Conservation (phyloP, 1,140 invertebrate genomes). For the Cheumatopsyche charites region DNA sequence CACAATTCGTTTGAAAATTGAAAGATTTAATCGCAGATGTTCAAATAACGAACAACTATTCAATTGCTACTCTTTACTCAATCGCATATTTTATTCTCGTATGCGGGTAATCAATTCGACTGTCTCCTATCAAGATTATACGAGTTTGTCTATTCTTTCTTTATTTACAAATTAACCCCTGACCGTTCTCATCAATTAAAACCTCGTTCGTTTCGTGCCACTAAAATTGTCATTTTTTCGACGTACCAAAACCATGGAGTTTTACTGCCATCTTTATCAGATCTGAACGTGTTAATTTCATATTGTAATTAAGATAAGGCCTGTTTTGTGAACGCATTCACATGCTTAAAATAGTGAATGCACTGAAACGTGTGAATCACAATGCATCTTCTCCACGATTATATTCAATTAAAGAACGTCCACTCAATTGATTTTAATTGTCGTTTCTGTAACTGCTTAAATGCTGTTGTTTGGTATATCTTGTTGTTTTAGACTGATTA, state of each 20-base stretch:
- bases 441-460: conserved; percentile 13
- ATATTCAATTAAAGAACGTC: conserved; percentile 46
- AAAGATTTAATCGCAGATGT: too few species aligned
- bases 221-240: neutral
- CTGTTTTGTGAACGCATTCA: conserved; percentile 13
- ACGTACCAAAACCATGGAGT: conserved; percentile 6
- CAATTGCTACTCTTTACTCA: conserved; percentile 6
- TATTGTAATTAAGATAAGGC: conserved; percentile 23
- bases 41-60: neutral
- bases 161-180: too few species aligned
- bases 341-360: neutral
- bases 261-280: conserved; percentile 25
- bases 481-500: neutral
- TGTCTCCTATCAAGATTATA: too few species aligned
- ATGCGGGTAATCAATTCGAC: conserved; percentile 14
- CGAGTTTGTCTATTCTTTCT: too few species aligned
- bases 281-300: conserved; percentile 28
- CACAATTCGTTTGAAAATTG: too few species aligned
- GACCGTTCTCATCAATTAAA: conserved; percentile 2
- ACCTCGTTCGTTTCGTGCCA: neutral
- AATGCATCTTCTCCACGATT: conserved; percentile 34
- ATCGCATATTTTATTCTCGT: conserved; percentile 1
- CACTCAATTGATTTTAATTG: conserved; percentile 47
- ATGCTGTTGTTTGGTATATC: too few species aligned
- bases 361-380: conserved; percentile 34